A percentile compares a stretch with the other conserved stretches of the same genome.
Evolutionary conservation across 2,113 vertebrate species (phyloP).

Genomic region (Marmota flaviventris): DNA sequence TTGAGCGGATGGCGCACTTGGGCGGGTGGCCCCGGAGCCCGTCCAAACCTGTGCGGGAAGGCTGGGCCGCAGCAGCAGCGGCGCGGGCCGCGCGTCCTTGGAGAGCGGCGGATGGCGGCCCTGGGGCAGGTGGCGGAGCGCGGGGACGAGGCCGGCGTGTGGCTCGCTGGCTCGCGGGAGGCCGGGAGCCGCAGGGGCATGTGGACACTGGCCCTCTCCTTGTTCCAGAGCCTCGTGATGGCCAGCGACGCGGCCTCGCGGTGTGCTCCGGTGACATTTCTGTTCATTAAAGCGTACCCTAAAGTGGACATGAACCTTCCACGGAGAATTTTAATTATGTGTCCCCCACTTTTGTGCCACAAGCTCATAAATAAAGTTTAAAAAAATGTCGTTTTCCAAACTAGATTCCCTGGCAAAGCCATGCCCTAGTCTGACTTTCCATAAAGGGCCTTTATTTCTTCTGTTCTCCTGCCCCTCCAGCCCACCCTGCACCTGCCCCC

Average conservation of each 20-base stretch:
- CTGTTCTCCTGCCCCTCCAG: rapidly evolving
- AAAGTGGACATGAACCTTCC: background rate
- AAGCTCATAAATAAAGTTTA: background rate
- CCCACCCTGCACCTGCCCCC: rapidly evolving
- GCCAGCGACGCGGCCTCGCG: conserved; percentile 81
- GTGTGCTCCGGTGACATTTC: background rate
- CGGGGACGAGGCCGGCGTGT: conserved; percentile 74
- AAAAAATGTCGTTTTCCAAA: background rate
- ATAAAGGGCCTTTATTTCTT: background rate
- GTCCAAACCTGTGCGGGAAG: background rate
- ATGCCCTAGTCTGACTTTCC: rapidly evolving
- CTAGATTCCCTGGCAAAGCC: background rate
- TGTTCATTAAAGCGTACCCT: background rate
- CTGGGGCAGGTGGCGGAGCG: conserved; percentile 76
- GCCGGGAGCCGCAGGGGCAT: conserved; percentile 96
- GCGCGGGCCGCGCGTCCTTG: background rate
- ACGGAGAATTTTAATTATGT: background rate
- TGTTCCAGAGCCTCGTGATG: conserved; percentile 98
- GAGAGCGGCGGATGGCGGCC: background rate
- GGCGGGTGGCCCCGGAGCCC: conserved; percentile 88
- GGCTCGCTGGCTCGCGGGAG: too few relatives aligned
- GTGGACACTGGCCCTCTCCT: conserved; percentile 96
- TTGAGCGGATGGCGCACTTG: conserved; percentile 93
- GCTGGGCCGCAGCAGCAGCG: too few relatives aligned
- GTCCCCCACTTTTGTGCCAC: background rate